Evolutionary conservation across 1,140 invertebrate genomes (phyloP), one percentile per base, ranked within the genome.

Genomic region (Micrasema minimum): DNA sequence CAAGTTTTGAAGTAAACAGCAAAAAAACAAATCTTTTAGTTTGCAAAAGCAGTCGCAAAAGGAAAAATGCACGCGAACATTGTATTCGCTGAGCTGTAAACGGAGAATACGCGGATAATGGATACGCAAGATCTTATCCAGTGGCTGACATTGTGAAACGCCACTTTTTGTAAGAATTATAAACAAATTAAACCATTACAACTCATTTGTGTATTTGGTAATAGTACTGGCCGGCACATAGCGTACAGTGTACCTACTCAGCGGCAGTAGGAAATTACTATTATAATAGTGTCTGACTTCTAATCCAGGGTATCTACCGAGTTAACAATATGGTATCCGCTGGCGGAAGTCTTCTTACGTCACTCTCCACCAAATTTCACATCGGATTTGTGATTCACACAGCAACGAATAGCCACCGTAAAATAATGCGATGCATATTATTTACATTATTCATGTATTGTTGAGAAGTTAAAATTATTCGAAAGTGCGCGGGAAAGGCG

Each of bases 61-160:
- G 4, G 3, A 43, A 43, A 5, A n/a, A 43, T 43, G 14, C 41
- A n/a, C 41, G 41, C 14, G 41, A 43, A n/a, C 14, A 43, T 43
- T 43, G 10, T 16, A 43, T 55, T 23, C 26, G 12, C 26, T 23
- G 14, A 59, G 38, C 35, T 35, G 55, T 41, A 22, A 59, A 59
- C 37, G 55, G 55, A 59, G 23, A 53, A 31, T 53, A 31, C 26
- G 26, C 37, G 55, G 35, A 59, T 53, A 53, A 31, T 53, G 50
- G 50, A 35, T 53, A 53, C 18, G 22, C 50, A n/a, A 53, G 50
- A 53, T 59, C 35, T 59, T 59, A 59, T 59, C 37, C 18, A 12
- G 16, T 5, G 16, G 7, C 10, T 18, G 7, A 23, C 35, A 22
- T 59, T 59, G 55, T 38, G 16, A 59, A 59, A 59, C 10, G 26